Evolutionary conservation across 1,140 invertebrate species (phyloP), one percentile per base, ranked within the genome.

Genomic region (Adoxophyes honmai): DNA sequence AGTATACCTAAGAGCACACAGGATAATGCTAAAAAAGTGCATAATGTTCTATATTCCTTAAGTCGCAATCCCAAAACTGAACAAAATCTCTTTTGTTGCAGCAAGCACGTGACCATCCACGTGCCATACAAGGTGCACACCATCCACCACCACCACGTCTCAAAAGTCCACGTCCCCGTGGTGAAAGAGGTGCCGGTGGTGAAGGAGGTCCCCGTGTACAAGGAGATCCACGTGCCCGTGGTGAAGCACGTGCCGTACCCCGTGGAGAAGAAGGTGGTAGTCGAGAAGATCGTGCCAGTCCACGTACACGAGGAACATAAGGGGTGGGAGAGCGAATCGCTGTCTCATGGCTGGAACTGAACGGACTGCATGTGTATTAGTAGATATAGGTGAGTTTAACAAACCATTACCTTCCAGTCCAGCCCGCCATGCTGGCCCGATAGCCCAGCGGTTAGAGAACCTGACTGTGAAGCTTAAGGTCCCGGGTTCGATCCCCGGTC

Each of bases 81-180:
- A 38, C n/a, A 11, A 38, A 7, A 18, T 64, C 11, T 62, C 16
- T 60, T 55, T 68, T 44, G 44, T 58, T 71, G 8, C 78, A 92
- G 91, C 75, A 89, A 90, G 65, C 91, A 92, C 63, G 84, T 91
- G 7, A 86, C 87, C 1, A 91, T 92, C 70, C 92, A 92, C 74
- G 91, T 92, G 0, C 92, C 92, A 0, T 92, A 92, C 78, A 90
- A 92, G 42, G 89, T 92, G 9, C 92, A 92, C 68, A 92, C 91
- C 10, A 89, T 92, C 10, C 92, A 92, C 71, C 92, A 92, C 61
- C 90, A 92, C 73, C 91, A 92, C 73, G 90, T 91, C 7, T 90
- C 91, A 33, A 92, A 92, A 66, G 73, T 91, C 1, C 88, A 87
- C 21, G 89, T 91, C n/a, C 90, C 89, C 0, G 89, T 90, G 3